Percentiles rank a stretch among this genome's conserved stretches.
phyloP scores from a whole-genome alignment of 2,113 vertebrate genomes.

The Silurus glanis region DNA sequence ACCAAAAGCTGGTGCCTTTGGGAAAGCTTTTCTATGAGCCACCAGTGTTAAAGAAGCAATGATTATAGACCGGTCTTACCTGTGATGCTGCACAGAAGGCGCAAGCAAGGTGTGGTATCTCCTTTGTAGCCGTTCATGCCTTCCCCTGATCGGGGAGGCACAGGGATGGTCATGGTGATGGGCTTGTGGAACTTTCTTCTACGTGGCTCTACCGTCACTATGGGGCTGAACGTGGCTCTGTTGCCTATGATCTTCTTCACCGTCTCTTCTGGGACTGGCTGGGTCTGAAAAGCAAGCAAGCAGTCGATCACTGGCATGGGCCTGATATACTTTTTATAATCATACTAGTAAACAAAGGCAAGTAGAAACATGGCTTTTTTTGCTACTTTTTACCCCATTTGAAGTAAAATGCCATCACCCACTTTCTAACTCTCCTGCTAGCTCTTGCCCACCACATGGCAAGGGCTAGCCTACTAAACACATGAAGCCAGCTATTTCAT shows the following conservation, averaged over 20 bases:
- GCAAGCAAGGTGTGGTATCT: conserved; percentile 86
- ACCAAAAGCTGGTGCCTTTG: neutral
- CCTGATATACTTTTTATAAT: neutral
- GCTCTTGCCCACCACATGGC: neutral
- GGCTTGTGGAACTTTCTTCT: conserved; percentile 98
- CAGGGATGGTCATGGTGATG: conserved; percentile 98
- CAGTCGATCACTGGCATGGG: neutral
- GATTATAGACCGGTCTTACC: conserved; percentile 68
- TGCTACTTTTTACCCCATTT: neutral
- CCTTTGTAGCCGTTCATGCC: conserved; percentile 87
- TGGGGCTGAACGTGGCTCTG: conserved; percentile 95
- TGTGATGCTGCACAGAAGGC: conserved; percentile 97
- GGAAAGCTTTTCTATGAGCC: neutral
- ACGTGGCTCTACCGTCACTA: conserved; percentile 96
- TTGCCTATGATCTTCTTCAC: conserved; percentile 95
- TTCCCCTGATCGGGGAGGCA: conserved; percentile 91
- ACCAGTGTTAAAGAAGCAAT: neutral
- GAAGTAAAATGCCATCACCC: neutral
- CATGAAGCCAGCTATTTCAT: neutral
- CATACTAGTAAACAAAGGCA: neutral
- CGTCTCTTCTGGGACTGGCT: conserved; percentile 91
- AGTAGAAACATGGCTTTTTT: neutral
- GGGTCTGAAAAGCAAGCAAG: conserved; percentile 75
- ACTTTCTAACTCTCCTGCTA: neutral
- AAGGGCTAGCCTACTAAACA: neutral